Base-by-base conservation (phyloP, 2,797 vertebrate genomes). In the Anableps anableps region DNA sequence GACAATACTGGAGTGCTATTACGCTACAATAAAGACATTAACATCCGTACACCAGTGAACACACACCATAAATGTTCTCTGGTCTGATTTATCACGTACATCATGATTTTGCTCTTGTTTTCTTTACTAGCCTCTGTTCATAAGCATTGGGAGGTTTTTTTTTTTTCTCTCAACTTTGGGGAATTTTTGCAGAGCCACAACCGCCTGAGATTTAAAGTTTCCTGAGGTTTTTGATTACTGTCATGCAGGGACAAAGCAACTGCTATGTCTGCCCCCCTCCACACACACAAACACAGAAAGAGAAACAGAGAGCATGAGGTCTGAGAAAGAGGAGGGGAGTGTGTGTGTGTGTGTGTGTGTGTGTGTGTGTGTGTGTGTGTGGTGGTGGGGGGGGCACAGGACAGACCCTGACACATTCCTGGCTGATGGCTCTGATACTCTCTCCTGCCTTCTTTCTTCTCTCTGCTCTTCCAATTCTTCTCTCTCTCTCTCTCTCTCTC, bases 371-470 rank as follows among this genome's bases (percentile, higher is more conserved):
- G 17, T 23, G 58, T 31, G 58, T 34, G 31, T 45, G 43, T 0
- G 19, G 10, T 76, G 76, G 81, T 11, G 31, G 47, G 88, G 89
- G 93, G 93, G 92, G 93, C 79, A 94, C 89, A 93, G 94, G 93
- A 94, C 94, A 93, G 91, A 90, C 80, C 94, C 93, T 94, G 95
- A 95, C 95, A 95, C 94, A 96, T 96, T 96, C 94, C 94, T 96
- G 94, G 95, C 93, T 71, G 48, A 89, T 93, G 85, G 86, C 84
- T 93, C 91, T 89, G 89, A 92, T 90, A 84, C 82, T 89, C 89
- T 90, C 87, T 88, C 88, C 89, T 90, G 88, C 90, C 82, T 70
- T 71, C 88, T 93, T 89, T 91, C 94, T 92, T 90, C 80, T 76
- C 93, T 89, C 86, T 84, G 66, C 88, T 88, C 86, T 88, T 93